Base-by-base conservation (phyloP, 2,888 invertebrate species). In the Mechanitis mazaeus region DNA sequence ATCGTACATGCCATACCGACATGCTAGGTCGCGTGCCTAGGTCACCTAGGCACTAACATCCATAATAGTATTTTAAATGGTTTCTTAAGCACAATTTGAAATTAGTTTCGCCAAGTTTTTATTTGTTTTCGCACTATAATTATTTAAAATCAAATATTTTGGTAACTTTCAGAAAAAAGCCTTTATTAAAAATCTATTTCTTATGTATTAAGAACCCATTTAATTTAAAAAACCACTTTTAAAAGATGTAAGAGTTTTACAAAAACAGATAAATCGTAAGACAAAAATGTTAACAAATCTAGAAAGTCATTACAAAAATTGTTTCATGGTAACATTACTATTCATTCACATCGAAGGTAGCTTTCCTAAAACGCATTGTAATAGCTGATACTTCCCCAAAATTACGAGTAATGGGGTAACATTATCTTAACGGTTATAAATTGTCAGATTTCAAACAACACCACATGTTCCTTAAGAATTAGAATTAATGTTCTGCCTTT, bases 371-470 rank as follows among this genome's bases (percentile, higher is more conserved):
- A 69, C 67, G 69, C 65, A 63, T 65, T 69, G 70, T 73, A 72
- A 75, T 71, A 69, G 72, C 72, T 68, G 71, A 72, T 71, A 71
- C 74, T 75, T 75, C 75, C 74, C 72, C 74, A 79, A 84, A 42
- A 84, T 82, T 79, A 79, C 77, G 69, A 64, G 73, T 84, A 84
- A 84, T 83, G 76, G 76, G 65, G 75, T 80, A 73, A 79, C 74
- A 69, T 74, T 72, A 72, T 71, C 69, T 72, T 75, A 74, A 74
- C 72, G 71, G 71, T 70, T 71, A 72, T 74, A 74, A 75, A 73
- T 72, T 71, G 71, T 72, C 62, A 75, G 73, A 75, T 75, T 75
- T 76, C 74, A 74, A 73, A 73, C 68, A 60, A 67, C 64, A 68
- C 74, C 78, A 78, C 75, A 76, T 78, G 78, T 72, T 74, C 60